Percentiles rank a stretch among this genome's conserved stretches.
Conservation (phyloP, 2,888 invertebrate genomes). For the Mayetiola destructor region DNA sequence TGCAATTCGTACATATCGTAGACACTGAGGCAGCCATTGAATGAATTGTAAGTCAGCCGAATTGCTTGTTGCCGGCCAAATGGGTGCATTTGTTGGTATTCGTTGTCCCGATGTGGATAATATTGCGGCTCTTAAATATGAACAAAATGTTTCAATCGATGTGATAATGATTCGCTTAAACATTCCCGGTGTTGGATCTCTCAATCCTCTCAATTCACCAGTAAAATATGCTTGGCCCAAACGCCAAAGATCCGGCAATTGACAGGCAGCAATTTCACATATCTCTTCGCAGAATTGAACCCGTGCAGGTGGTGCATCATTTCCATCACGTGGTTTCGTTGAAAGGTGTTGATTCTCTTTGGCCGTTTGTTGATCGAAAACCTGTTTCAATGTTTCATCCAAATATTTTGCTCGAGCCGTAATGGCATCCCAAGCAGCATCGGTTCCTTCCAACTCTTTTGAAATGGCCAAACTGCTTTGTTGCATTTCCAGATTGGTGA, state of each 20-base stretch:
- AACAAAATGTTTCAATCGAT: constrained; percentile 58
- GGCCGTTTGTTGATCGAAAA: constrained; percentile 30
- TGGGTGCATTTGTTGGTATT: constrained; percentile 28
- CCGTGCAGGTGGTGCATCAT: constrained; percentile 41
- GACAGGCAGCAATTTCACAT: constrained; percentile 56
- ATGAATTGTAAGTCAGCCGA: constrained; percentile 42
- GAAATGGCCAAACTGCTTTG: constrained; percentile 28
- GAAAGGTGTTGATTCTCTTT: constrained; percentile 29
- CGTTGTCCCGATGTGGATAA: constrained; percentile 48
- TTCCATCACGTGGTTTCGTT: constrained; percentile 25
- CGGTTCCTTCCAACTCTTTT: constrained; percentile 42
- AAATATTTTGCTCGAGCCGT: constrained; percentile 69
- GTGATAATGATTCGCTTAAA: constrained; percentile 74
- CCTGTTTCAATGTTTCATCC: constrained; percentile 31
- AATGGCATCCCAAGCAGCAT: constrained; percentile 95
- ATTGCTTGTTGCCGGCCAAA: constrained; percentile 40
- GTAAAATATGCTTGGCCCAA: constrained; percentile 89
- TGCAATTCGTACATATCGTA: constrained; percentile 64
- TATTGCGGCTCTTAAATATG: constrained; percentile 56
- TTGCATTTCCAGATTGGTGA: constrained; percentile 49
- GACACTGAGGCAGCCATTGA: constrained; percentile 64
- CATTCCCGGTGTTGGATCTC: constrained; percentile 56
- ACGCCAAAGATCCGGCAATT: constrained; percentile 88
- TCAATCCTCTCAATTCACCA: constrained; percentile 64
- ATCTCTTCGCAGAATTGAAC: constrained; percentile 68